Evolutionary conservation across 2,888 invertebrate species (phyloP).

Genomic region (Peribatodes rhomboidaria): DNA sequence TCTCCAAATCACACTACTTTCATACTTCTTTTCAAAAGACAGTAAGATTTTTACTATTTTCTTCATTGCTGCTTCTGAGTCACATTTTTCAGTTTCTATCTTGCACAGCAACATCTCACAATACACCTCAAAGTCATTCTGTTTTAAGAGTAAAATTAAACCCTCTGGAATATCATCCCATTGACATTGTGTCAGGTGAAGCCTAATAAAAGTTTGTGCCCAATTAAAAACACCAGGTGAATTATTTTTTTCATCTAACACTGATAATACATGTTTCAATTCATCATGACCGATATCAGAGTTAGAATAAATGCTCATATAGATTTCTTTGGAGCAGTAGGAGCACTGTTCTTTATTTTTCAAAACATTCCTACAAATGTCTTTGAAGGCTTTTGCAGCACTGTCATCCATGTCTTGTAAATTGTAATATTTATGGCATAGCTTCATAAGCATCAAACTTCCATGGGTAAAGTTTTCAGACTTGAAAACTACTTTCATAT

Average conservation of each 20-base stretch:
- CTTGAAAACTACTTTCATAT: slow-evolving; percentile 49
- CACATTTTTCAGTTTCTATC: slow-evolving; percentile 50
- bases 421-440: slow-evolving; percentile 59
- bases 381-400: slow-evolving; percentile 44
- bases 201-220: slow-evolving; percentile 63
- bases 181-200: slow-evolving; percentile 53
- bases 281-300: slow-evolving; percentile 37
- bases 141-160: slow-evolving; percentile 56
- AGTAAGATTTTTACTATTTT: slow-evolving; percentile 60
- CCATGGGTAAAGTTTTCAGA: slow-evolving; percentile 78
- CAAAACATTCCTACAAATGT: slow-evolving; percentile 52
- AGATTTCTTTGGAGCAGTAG: slow-evolving; percentile 64
- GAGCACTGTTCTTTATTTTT: slow-evolving; percentile 54
- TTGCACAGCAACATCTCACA: slow-evolving; percentile 61
- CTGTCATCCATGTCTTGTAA: slow-evolving; percentile 40
- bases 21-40: slow-evolving; percentile 53
- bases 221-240: slow-evolving; percentile 66
- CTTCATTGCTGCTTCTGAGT: slow-evolving; percentile 50
- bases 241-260: slow-evolving; percentile 52
- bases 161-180: slow-evolving; percentile 62
- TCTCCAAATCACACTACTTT: slow-evolving; percentile 64
- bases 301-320: slow-evolving; percentile 57
- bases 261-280: slow-evolving; percentile 57
- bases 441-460: slow-evolving; percentile 60
- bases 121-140: slow-evolving; percentile 63